Percentiles rank a stretch among this genome's conserved stretches.
Evolutionary conservation across 2,113 vertebrate genomes (phyloP).

Genomic region (Cricetomys ansorgei): DNA sequence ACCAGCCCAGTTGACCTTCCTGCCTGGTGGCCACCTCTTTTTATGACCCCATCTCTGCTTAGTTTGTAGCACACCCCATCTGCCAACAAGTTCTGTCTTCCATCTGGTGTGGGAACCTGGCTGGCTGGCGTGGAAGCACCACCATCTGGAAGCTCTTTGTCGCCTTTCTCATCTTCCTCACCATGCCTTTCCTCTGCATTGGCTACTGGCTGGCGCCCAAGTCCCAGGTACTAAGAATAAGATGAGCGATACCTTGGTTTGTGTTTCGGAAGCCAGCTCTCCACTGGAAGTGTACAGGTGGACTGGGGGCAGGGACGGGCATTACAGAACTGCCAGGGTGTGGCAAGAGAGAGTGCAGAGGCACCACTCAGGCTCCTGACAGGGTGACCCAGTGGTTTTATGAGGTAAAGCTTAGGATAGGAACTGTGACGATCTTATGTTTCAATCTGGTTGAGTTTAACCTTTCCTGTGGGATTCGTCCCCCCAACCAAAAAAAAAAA

Average conservation of each 20-base stretch:
- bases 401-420: neutral
- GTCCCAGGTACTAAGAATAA: constrained; percentile 87
- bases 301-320: neutral
- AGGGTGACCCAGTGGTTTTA: neutral
- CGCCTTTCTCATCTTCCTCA: constrained; percentile 91
- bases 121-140: constrained; percentile 93
- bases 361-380: neutral
- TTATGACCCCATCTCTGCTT: neutral
- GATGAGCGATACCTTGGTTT: neutral
- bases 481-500: neutral
- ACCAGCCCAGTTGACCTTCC: neutral
- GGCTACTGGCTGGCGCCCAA: constrained; percentile 94
- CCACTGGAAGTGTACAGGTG: neutral
- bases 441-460: constrained; percentile 27
- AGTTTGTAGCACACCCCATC: constrained; percentile 96
- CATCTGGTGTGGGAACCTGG: constrained; percentile 93
- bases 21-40: neutral
- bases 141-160: constrained; percentile 92
- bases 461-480: neutral
- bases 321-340: neutral
- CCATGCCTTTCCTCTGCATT: constrained; percentile 93
- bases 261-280: neutral
- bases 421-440: neutral
- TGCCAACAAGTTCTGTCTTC: constrained; percentile 96
- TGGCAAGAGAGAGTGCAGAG: neutral